Conservation (phyloP, 2,113 vertebrate genomes). For the Sinocyclocheilus anshuiensis region DNA sequence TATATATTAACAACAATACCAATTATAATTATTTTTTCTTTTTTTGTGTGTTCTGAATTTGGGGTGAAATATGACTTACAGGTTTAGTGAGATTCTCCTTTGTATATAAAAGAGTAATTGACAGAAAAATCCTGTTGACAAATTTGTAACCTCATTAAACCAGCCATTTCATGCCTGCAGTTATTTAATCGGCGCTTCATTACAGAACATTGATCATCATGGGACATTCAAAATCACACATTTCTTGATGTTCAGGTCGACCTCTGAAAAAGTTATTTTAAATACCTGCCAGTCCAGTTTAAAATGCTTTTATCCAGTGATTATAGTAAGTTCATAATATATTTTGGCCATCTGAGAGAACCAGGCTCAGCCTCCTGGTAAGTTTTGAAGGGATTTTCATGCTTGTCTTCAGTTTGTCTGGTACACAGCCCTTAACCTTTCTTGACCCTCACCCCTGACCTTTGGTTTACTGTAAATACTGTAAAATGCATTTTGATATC, state of each 20-base stretch:
- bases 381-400: constrained; percentile 52
- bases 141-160: background rate
- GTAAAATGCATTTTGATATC: constrained; percentile 85
- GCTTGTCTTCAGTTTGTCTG: constrained; percentile 56
- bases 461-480: constrained; percentile 77
- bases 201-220: background rate
- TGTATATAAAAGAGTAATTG: background rate
- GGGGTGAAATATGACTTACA: constrained; percentile 2
- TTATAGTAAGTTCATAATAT: background rate
- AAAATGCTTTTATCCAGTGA: constrained; percentile 14
- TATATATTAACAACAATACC: background rate
- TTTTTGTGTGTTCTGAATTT: background rate
- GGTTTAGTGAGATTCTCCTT: background rate
- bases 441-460: constrained; percentile 30
- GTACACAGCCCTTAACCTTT: constrained; percentile 57
- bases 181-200: background rate
- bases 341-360: constrained; percentile 45
- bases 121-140: background rate
- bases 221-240: background rate
- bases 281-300: background rate
- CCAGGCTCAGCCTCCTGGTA: constrained; percentile 60
- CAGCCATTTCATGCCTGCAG: background rate
- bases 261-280: background rate
- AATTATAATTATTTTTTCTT: background rate
- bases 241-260: background rate